A percentile compares a stretch with the other conserved stretches of the same genome.
Conservation (phyloP, 92 coral and sea anemone genomes). For the Galaxea fascicularis region DNA sequence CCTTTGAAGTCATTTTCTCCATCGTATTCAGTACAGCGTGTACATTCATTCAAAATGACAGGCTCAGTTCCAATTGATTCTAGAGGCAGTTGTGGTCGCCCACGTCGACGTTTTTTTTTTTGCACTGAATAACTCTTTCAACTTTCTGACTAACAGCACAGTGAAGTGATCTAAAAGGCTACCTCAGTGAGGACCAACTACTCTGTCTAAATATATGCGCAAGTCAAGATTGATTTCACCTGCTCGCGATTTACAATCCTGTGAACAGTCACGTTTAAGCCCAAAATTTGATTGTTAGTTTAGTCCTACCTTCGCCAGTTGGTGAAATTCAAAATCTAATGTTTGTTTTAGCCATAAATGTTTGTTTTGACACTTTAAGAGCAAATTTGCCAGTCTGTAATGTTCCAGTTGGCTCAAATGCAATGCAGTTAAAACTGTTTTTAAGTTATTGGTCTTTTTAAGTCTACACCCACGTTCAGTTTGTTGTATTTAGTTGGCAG, state of each 20-base stretch:
- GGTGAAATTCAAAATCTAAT: background rate
- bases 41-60: no score
- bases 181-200: no score
- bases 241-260: background rate
- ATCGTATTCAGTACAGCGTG: background rate
- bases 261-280: background rate
- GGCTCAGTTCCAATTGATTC: no score
- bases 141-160: no score
- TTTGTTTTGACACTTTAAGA: background rate
- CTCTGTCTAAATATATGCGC: background rate
- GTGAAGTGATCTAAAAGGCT: no score
- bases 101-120: no score
- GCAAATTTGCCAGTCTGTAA: background rate
- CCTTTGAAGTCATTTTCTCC: background rate
- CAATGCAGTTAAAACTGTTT: slow-evolving; percentile 5
- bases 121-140: no score
- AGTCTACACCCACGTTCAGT: background rate
- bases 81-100: no score
- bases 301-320: background rate
- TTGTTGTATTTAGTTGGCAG: background rate
- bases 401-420: background rate
- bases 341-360: background rate
- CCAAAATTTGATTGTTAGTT: background rate
- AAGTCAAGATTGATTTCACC: background rate
- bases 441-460: background rate